Evolutionary conservation across 2,888 invertebrate genomes (phyloP).

Genomic region (Thecocarcelia acutangulata): DNA sequence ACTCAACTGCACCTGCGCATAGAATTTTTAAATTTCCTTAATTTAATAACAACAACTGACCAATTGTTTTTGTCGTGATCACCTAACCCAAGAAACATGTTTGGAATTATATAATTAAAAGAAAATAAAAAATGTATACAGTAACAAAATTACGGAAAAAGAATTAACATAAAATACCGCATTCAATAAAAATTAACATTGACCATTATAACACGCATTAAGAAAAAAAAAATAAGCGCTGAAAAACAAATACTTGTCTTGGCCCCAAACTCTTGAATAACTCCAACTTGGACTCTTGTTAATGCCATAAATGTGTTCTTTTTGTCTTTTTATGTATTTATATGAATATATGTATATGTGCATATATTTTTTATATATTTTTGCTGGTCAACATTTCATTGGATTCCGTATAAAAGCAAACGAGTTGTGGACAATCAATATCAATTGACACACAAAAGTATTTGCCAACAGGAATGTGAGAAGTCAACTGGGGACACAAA

Average conservation of each 20-base stretch:
- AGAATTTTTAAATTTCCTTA: constrained; percentile 52
- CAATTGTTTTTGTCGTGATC: constrained; percentile 19
- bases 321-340: not conserved
- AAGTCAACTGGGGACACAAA: constrained; percentile 1
- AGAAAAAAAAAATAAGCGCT: constrained; percentile 2
- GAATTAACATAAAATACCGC: constrained; percentile 49
- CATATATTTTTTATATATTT: too few species aligned
- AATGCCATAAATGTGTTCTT: not conserved
- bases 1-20: constrained; percentile 23
- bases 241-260: constrained; percentile 5
- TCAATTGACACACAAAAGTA: constrained; percentile 43
- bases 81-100: constrained; percentile 52
- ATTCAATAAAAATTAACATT: constrained; percentile 63
- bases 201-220: constrained; percentile 45
- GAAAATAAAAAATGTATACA: not conserved
- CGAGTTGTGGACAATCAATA: constrained; percentile 26
- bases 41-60: not conserved
- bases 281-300: not conserved
- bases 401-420: constrained; percentile 4
- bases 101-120: constrained; percentile 60
- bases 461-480: not conserved
- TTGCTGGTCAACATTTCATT: constrained; percentile 24
- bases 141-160: constrained; percentile 57
- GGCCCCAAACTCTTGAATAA: constrained; percentile 1
- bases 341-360: too few species aligned